phyloP scores from a whole-genome alignment of 1,140 invertebrate species.

The Scaptomyza pallida region DNA sequence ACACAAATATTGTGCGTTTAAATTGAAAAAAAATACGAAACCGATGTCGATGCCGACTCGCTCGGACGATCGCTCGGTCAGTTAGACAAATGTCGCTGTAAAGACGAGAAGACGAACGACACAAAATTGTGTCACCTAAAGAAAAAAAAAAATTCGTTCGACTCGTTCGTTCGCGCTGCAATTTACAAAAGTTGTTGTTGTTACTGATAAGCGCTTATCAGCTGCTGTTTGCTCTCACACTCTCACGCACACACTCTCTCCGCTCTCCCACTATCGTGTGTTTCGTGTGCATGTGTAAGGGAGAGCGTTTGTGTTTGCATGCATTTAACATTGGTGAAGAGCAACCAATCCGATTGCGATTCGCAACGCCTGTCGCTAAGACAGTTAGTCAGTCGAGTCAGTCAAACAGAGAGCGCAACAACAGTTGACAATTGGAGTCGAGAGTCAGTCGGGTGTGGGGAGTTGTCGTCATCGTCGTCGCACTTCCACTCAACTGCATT shows the following conservation, averaged over 20 bases:
- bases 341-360: constrained; percentile 8
- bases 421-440: constrained; percentile 19
- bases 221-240: constrained; percentile 28
- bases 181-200: constrained; percentile 11
- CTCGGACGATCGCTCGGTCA: not conserved
- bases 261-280: no score
- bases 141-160: not conserved
- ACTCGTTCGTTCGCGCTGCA: constrained; percentile 23
- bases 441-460: no score
- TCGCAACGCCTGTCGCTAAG: constrained; percentile 22
- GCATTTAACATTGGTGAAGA: constrained; percentile 13
- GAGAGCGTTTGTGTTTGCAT: constrained; percentile 18
- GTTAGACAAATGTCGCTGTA: not conserved
- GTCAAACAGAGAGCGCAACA: constrained; percentile 19
- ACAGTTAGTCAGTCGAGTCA: constrained; percentile 17
- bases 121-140: constrained; percentile 34
- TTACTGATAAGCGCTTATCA: constrained; percentile 74
- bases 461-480: constrained; percentile 1
- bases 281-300: constrained; percentile 5
- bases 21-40: constrained; percentile 16
- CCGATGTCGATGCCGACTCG: not conserved
- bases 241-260: constrained; percentile 15
- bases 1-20: constrained; percentile 33
- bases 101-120: not conserved
- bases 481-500: constrained; percentile 41